Base-by-base conservation (phyloP, 2,888 invertebrate genomes). In the Brachylomia viminalis region DNA sequence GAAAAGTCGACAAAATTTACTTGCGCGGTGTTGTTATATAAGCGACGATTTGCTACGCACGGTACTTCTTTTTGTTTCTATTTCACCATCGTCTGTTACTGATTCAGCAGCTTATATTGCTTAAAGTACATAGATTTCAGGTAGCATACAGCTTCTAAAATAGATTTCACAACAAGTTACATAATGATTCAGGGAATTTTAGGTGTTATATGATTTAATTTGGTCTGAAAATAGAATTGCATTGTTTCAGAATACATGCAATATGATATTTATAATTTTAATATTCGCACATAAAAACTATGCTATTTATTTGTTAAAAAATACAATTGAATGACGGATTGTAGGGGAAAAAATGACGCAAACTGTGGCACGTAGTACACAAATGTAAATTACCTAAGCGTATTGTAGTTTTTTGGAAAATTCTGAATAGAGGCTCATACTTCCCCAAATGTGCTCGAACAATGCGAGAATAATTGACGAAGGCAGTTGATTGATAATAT, bases 171-270 rank as follows among this genome's bases (percentile, higher is more conserved):
- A 42, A 49, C 2, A n/a, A 20, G 0, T 54, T 17, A 27, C 10
- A 20, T 20, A 30, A 20, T 10, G 8, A 27, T 54, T 27, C 27
- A n/a, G 49, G 23, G 6, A n/a, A 71, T 45, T 56, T 69, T 30
- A 69, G 7, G 56, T 30, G 13, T 11, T 56, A 45, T n/a, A 6
- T 38, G n/a, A 47, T 59, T 61, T 2, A 17, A 45, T 30, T 49
- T 13, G 15, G 8, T 23, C 5, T 38, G 2, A 33, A 45, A 59
- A 71, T 59, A 80, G n/a, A 27, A 61, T 59, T 80, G 13, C 17
- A 59, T 80, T 80, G 49, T 80, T 59, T 42, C 1, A 27, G 15
- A 77, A 68, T 33, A 38, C 61, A 49, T n/a, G 30, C 2, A 30
- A 7, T 20, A 27, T 1, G 3, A 4, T 49, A 49, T 56, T 20